Base-by-base conservation (phyloP, 2,113 vertebrate genomes). In the Esox niger region DNA sequence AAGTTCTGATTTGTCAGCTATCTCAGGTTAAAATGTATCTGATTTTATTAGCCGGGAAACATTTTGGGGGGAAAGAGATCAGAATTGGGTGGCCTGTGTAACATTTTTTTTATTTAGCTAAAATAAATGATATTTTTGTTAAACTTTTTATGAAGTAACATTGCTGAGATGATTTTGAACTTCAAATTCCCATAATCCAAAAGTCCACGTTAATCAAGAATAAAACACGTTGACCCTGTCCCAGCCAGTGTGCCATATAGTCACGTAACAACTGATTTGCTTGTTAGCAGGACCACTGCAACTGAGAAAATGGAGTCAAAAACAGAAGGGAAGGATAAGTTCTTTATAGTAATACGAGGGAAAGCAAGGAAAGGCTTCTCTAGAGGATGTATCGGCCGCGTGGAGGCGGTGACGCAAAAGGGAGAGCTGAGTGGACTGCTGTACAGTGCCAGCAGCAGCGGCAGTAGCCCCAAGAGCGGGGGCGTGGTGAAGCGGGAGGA, bases 321-420 rank as follows among this genome's bases (percentile, higher is more conserved):
- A 62, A 9, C 59, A 3, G 49, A 31, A 9, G 33, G 13, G 6
- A 83, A 80, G 13, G 84, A 88, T 1, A 83, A 62, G 64, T 91
- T 89, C 52, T 91, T 94, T 76, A 87, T 90, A n/a, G 87, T 91
- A 1, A 66, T 81, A 2, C 82, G 78, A 0, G 90, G 87, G 17
- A 90, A 87, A 70, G 79, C 83, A 26, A 75, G 84, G 74, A 90
- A 88, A 64, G 83, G 86, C 25, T 86, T 89, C 64, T 69, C 69
- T 25, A 78, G 89, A 13, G 92, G 92, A 21, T 87, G 76, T 2
- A 78, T 94, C 2, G 91, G 90, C 0, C 83, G 79, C 6, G 77
- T 85, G 65, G 89, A 90, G 69, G 62, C 80, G 0, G 87, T 90
- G 76, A 78, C 46, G 13, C 71, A 54, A 32, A 52, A 23, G 0